Conservation (phyloP, 2,888 invertebrate species). For the Loripinus fragilis region DNA sequence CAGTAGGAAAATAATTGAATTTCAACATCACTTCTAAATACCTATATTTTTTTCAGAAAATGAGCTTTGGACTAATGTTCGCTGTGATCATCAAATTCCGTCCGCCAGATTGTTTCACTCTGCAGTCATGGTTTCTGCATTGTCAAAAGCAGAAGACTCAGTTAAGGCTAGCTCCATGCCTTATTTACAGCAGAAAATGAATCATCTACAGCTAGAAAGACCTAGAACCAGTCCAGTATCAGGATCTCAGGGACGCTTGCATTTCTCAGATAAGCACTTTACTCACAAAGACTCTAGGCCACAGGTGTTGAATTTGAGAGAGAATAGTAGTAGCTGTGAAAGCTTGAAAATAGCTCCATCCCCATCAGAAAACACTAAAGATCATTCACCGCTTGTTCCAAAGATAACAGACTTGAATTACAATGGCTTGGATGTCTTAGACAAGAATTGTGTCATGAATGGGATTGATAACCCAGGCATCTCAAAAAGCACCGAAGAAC, state of each 20-base stretch:
- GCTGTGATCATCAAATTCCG: constrained; percentile 46
- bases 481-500: constrained; percentile 55
- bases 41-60: constrained; percentile 42
- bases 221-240: constrained; percentile 59
- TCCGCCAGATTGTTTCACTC: constrained; percentile 57
- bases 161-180: constrained; percentile 65
- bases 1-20: no score
- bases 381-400: constrained; percentile 59
- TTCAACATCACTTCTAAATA: no score
- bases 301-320: constrained; percentile 30
- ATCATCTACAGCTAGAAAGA: constrained; percentile 42
- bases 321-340: constrained; percentile 31
- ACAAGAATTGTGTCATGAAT: constrained; percentile 40
- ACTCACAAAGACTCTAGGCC: constrained; percentile 26
- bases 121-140: constrained; percentile 49
- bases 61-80: constrained; percentile 60
- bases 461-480: constrained; percentile 65
- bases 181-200: constrained; percentile 61
- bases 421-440: constrained; percentile 30
- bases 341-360: constrained; percentile 51
- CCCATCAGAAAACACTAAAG: constrained; percentile 53
- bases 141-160: constrained; percentile 34
- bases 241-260: constrained; percentile 25
- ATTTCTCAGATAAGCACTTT: constrained; percentile 6
- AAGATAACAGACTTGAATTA: constrained; percentile 50